phyloP scores from a whole-genome alignment of 2,888 invertebrate species.

The Pheosia tremula region DNA sequence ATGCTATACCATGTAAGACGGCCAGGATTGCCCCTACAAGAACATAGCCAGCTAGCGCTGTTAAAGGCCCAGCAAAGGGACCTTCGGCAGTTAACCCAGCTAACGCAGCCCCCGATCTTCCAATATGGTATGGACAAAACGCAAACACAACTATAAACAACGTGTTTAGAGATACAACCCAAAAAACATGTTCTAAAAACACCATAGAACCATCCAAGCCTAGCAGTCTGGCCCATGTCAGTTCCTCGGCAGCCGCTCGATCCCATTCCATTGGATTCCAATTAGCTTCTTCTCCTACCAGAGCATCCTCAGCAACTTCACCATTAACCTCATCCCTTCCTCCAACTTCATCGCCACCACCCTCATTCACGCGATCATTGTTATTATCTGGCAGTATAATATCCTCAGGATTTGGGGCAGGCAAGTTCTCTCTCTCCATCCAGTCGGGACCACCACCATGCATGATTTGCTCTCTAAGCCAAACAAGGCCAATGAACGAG shows the following conservation, averaged over 20 bases:
- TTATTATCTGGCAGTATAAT: constrained; percentile 76
- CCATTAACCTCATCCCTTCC: constrained; percentile 68
- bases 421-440: constrained; percentile 90
- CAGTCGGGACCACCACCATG: constrained; percentile 99
- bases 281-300: constrained; percentile 91
- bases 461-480: constrained; percentile 98
- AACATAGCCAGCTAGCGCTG: constrained; percentile 97
- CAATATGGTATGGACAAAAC: constrained; percentile 98
- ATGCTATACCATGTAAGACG: constrained; percentile 92
- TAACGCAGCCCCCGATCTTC: constrained; percentile 91
- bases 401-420: constrained; percentile 78
- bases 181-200: constrained; percentile 99
- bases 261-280: constrained; percentile 99
- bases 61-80: constrained; percentile 96
- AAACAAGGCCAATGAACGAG: constrained; percentile 98
- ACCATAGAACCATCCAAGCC: constrained; percentile 98
- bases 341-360: constrained; percentile 59
- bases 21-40: constrained; percentile 93
- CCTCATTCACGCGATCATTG: constrained; percentile 75
- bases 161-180: constrained; percentile 99
- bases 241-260: constrained; percentile 97
- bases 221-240: constrained; percentile 98
- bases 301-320: constrained; percentile 77
- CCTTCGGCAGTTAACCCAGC: constrained; percentile 83
- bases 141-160: constrained; percentile 98